Percentiles rank a stretch among this genome's conserved stretches.
Conservation (phyloP, 2,113 vertebrate species). For the Rhombomys opimus region DNA sequence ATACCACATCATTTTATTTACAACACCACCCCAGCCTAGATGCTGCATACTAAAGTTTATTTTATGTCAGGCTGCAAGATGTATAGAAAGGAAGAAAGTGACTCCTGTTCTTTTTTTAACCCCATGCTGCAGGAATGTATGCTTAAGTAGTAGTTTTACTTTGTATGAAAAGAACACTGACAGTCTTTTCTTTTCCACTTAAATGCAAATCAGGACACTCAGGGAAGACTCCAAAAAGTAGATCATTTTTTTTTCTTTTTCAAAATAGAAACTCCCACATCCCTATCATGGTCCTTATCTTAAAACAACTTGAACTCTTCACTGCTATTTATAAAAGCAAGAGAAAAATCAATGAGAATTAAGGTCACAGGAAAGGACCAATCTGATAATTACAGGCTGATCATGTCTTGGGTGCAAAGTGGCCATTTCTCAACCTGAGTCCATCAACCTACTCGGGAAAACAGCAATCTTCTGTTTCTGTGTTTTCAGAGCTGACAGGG, state of each 20-base stretch:
- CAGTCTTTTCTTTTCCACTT: neutral
- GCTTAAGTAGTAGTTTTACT: neutral
- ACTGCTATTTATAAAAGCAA: conserved; percentile 56
- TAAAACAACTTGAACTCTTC: conserved; percentile 51
- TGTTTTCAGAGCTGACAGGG: neutral
- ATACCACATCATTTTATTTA: no score
- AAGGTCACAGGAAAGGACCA: conserved; percentile 43
- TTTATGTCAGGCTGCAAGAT: neutral
- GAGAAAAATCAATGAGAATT: conserved; percentile 69
- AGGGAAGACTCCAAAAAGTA: neutral
- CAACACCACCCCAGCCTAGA: no score
- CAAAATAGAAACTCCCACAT: conserved; percentile 25
- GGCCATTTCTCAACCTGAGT: neutral
- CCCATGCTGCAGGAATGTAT: neutral
- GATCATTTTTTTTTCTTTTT: neutral
- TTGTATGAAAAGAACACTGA: neutral
- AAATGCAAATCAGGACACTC: conserved; percentile 15
- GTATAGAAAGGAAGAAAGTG: neutral
- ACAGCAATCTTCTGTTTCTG: neutral
- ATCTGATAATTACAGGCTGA: neutral
- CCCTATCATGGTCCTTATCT: conserved; percentile 66
- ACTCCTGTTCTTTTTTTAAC: neutral
- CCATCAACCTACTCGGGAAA: neutral
- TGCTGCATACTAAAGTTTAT: no score
- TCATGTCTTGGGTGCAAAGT: conserved; percentile 49